Evolutionary conservation across 2,113 vertebrate genomes (phyloP).

Genomic region (Dasypus novemcinctus): DNA sequence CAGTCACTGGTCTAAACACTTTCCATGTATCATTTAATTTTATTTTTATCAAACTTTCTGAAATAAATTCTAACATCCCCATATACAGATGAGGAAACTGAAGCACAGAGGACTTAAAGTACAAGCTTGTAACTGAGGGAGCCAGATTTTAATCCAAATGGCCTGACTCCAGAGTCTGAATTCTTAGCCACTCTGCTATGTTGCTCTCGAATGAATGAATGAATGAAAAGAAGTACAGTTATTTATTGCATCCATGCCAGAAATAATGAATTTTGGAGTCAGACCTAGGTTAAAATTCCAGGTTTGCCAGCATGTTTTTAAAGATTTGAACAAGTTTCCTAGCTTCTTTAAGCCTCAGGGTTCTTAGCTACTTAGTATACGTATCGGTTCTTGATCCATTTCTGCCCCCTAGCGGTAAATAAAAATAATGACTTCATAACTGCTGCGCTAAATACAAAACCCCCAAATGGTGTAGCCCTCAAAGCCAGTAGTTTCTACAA

Average conservation of each 20-base stretch:
- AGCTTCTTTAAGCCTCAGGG: neutral
- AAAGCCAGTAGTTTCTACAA: neutral
- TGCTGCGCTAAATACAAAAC: neutral
- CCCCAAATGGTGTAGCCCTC: neutral
- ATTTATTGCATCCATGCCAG: neutral
- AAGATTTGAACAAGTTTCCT: neutral
- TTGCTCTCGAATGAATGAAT: neutral
- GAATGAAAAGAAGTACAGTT: neutral
- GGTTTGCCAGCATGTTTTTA: neutral
- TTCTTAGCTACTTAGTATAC: neutral
- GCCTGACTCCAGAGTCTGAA: neutral
- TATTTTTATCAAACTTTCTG: neutral
- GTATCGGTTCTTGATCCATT: slow-evolving; percentile 32
- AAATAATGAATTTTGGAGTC: slow-evolving; percentile 5
- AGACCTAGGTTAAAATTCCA: neutral
- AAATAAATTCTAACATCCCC: neutral
- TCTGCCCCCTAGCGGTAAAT: slow-evolving; percentile 80
- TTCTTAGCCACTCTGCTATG: neutral
- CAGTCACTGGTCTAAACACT: neutral
- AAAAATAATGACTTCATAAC: neutral
- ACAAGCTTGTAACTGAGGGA: neutral
- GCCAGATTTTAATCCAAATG: neutral
- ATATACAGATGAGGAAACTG: neutral
- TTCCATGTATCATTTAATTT: neutral
- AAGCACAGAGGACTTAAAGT: neutral